Evolutionary conservation across 2,797 vertebrate species (phyloP).

Genomic region (Catharus ustulatus): DNA sequence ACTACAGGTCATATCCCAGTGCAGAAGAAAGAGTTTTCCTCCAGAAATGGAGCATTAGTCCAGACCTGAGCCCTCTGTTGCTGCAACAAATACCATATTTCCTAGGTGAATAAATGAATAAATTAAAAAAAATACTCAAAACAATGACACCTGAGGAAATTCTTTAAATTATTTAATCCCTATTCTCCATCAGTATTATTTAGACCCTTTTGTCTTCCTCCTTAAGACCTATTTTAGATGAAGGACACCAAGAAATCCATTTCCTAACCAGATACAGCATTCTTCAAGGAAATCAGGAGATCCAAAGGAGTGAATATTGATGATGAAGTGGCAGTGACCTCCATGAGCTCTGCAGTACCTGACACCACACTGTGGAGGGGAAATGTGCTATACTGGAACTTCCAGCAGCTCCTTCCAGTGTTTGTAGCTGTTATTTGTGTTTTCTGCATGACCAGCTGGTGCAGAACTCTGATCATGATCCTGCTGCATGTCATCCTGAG

Average conservation of each 20-base stretch:
- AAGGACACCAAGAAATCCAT: neutral
- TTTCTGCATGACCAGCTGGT: neutral
- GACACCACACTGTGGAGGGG: neutral
- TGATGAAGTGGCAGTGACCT: neutral
- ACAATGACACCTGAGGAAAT: neutral
- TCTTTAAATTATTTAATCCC: neutral
- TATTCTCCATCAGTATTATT: neutral
- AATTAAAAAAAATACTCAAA: neutral
- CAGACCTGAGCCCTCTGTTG: neutral
- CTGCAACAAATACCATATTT: neutral
- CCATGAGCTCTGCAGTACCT: neutral
- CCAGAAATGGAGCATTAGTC: neutral
- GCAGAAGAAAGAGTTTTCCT: neutral
- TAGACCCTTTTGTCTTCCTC: neutral
- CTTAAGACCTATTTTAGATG: neutral
- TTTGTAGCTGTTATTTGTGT: neutral
- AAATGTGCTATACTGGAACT: accelerated
- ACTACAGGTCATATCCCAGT: neutral
- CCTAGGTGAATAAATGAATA: neutral
- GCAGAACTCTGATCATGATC: neutral
- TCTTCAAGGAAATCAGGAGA: neutral
- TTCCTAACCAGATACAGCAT: neutral
- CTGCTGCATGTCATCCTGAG: neutral
- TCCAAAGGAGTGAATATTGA: neutral
- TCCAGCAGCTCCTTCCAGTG: neutral